Percentiles rank a stretch among this genome's conserved stretches.
phyloP scores from a whole-genome alignment of 2,113 vertebrate species.

The Illadopsis cleaveri region DNA sequence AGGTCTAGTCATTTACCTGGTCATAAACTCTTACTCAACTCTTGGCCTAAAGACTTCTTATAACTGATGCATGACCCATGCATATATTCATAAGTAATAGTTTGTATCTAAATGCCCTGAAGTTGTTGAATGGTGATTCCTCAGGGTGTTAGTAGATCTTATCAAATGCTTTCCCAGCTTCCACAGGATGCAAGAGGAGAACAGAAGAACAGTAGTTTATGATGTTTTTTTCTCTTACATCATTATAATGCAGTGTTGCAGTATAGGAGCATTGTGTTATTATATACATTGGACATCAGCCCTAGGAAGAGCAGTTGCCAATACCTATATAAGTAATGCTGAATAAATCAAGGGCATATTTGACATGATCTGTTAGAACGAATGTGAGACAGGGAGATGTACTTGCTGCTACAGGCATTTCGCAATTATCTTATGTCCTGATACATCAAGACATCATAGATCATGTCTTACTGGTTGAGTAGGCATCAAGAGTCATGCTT shows the following conservation, averaged over 20 bases:
- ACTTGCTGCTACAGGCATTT: not conserved
- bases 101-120: not conserved
- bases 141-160: not conserved
- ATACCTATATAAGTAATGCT: not conserved
- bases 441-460: not conserved
- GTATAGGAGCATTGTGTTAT: not conserved
- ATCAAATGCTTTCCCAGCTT: not conserved
- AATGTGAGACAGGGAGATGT: not conserved
- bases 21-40: not conserved
- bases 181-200: accelerated
- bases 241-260: not conserved
- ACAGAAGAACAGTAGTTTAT: not conserved
- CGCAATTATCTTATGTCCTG: not conserved
- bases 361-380: not conserved
- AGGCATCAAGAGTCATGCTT: not conserved
- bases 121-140: not conserved
- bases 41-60: not conserved
- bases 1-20: not conserved
- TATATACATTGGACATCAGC: not conserved
- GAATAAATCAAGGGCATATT: not conserved
- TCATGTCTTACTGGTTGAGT: not conserved
- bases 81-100: not conserved
- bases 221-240: not conserved
- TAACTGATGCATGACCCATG: not conserved
- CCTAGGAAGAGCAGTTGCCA: not conserved